Percentiles rank a stretch among this genome's conserved stretches.
These are phyloP conservation scores for Hypselothyrea guttata DNA, from an alignment of 2,888 invertebrate genomes.

Conservation along the genomic window DNA sequence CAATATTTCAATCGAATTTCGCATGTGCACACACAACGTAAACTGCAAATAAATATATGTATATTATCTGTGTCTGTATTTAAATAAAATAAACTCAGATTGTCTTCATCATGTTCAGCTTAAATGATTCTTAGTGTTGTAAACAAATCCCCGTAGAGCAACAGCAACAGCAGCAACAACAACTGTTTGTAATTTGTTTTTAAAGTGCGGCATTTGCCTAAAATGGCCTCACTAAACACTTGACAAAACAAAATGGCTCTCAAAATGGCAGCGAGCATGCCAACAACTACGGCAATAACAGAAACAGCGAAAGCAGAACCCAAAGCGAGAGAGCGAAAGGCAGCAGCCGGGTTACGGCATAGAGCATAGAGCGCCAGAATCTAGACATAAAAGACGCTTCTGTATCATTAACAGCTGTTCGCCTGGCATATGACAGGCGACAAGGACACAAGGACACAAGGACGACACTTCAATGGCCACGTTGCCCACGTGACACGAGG, in stretches of 20 bases:
- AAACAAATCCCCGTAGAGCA: conserved; percentile 25
- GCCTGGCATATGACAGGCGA: conserved; percentile 53
- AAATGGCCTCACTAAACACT: conserved; percentile 35
- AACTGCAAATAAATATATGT: background rate
- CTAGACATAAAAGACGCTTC: conserved; percentile 46
- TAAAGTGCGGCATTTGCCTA: conserved; percentile 43
- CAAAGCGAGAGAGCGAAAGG: too few relatives aligned
- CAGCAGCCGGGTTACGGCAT: conserved; percentile 14
- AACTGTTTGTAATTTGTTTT: conserved; percentile 27
- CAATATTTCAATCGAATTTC: conserved; percentile 7
- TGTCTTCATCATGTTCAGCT: too few relatives aligned
- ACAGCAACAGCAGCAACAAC: conserved; percentile 1
- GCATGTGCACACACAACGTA: conserved; percentile 2
- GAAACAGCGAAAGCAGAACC: background rate
- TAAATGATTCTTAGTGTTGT: conserved; percentile 16
- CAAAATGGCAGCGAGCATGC: conserved; percentile 22
- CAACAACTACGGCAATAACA: conserved; percentile 15
- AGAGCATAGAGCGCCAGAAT: conserved; percentile 4
- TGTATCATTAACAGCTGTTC: conserved; percentile 75
- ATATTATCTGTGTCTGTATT: too few relatives aligned
- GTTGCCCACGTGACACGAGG: background rate
- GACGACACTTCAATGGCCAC: too few relatives aligned
- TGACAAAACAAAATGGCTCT: conserved; percentile 21
- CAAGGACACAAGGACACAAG: too few relatives aligned
- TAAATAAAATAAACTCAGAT: background rate